Evolutionary conservation across 2,113 vertebrate species (phyloP).

Genomic region (Clarias gariepinus): DNA sequence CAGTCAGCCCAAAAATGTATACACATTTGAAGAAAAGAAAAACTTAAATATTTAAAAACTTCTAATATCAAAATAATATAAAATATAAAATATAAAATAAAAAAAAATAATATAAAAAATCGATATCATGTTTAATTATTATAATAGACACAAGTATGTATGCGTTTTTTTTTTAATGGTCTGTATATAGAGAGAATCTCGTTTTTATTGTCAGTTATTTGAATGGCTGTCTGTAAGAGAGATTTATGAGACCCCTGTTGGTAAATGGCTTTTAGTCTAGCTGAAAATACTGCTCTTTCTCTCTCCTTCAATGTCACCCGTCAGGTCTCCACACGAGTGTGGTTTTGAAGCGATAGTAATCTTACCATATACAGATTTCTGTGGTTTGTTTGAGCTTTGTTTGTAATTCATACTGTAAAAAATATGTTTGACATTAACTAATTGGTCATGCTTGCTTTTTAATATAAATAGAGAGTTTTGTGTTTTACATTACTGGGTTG

Average conservation of each 20-base stretch:
- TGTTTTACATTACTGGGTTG: not conserved
- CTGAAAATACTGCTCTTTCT: conserved; percentile 54
- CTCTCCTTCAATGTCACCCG: conserved; percentile 61
- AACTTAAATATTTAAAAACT: too few species aligned
- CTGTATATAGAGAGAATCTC: too few species aligned
- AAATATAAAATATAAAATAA: too few species aligned
- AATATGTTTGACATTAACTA: conserved; percentile 1
- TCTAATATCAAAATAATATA: too few species aligned
- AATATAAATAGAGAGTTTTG: not conserved
- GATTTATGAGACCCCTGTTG: conserved; percentile 73
- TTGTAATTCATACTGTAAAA: not conserved
- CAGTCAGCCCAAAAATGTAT: not conserved
- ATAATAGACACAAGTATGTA: too few species aligned
- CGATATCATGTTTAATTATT: too few species aligned
- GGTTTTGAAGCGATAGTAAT: not conserved
- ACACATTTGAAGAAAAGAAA: too few species aligned
- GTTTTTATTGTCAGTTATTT: conserved; percentile 67
- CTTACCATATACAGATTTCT: not conserved
- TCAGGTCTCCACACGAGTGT: conserved; percentile 47
- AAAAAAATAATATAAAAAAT: too few species aligned
- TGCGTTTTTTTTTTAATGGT: too few species aligned
- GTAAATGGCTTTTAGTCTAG: conserved; percentile 69
- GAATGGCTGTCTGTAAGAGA: conserved; percentile 72
- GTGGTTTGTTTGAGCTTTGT: not conserved
- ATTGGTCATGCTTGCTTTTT: not conserved